Percentiles rank a stretch among this genome's conserved stretches.
phyloP scores from a whole-genome alignment of 2,113 vertebrate species.

The Polypterus bichir region DNA sequence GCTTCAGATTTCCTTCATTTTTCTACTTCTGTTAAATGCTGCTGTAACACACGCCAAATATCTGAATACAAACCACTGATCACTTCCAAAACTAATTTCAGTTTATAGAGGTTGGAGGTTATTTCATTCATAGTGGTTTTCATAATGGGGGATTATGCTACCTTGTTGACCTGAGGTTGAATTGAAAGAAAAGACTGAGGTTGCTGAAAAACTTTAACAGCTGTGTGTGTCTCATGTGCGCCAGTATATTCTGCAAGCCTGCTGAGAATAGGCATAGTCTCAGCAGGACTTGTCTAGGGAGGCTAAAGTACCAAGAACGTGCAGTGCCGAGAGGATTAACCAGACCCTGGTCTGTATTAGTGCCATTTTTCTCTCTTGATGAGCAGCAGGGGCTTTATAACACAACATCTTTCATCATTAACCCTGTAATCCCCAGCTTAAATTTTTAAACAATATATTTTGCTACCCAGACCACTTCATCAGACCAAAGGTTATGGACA shows the following conservation, averaged over 20 bases:
- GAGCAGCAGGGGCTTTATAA: conserved; percentile 53
- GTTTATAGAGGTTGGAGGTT: no score
- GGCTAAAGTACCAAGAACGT: conserved; percentile 9
- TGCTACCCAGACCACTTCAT: no score
- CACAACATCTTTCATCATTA: conserved; percentile 61
- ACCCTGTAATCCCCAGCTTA: conserved; percentile 33
- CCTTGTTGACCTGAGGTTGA: conserved; percentile 1
- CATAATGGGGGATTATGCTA: conserved; percentile 2
- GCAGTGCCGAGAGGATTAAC: conserved; percentile 35
- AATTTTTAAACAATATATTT: no score
- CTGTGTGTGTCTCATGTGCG: conserved; percentile 14
- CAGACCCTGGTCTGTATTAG: conserved; percentile 48
- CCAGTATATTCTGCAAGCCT: conserved; percentile 21
- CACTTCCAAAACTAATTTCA: no score
- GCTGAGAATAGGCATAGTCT: conserved; percentile 28
- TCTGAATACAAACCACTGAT: no score
- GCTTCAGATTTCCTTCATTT: no score
- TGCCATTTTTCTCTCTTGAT: conserved; percentile 57
- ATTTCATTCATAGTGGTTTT: background rate
- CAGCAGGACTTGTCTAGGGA: conserved; percentile 17
- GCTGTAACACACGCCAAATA: no score
- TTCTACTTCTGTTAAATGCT: no score
- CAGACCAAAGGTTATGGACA: no score
- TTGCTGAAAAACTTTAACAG: conserved; percentile 1
- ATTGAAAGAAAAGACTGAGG: conserved; percentile 3